Conservation (phyloP, 23 tunicate species). For the Halocynthia aurantium region DNA sequence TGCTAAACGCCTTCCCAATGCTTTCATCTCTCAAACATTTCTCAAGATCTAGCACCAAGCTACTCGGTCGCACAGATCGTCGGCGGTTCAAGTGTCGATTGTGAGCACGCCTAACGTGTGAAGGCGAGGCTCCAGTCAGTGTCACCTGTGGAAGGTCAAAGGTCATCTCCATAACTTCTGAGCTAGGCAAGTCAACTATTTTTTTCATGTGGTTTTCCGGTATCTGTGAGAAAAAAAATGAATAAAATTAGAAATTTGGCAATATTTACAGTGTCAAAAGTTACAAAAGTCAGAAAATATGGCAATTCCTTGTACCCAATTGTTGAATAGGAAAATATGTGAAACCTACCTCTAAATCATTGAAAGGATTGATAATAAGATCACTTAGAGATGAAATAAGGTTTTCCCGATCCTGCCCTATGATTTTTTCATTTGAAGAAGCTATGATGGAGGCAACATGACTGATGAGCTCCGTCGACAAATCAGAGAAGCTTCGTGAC, state of each 20-base stretch:
- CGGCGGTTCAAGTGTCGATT: not conserved
- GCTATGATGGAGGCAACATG: conserved; percentile 58
- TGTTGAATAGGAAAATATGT: too few relatives aligned
- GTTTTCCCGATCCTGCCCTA: not conserved
- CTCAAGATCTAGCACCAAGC: conserved; percentile 1
- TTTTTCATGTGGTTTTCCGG: conserved; percentile 26
- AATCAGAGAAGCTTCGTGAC: conserved; percentile 66
- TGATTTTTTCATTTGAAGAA: conserved; percentile 18
- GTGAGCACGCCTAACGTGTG: not conserved
- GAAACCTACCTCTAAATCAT: conserved; percentile 50
- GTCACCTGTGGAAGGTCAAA: conserved; percentile 64
- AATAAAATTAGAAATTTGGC: not conserved
- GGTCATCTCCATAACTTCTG: conserved; percentile 78
- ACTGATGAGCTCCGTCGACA: conserved; percentile 72
- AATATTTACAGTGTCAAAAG: not conserved
- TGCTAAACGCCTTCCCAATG: too few relatives aligned
- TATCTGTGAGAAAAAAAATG: conserved; percentile 14
- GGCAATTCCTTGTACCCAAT: too few relatives aligned
- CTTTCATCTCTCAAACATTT: too few relatives aligned
- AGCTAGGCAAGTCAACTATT: conserved; percentile 67
- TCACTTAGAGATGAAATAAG: conserved; percentile 24
- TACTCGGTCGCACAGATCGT: conserved; percentile 13
- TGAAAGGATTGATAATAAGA: conserved; percentile 62
- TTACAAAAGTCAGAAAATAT: too few relatives aligned
- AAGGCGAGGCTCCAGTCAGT: conserved; percentile 3